Conservation (phyloP, 2,888 invertebrate genomes). For the Eledone cirrhosa region DNA sequence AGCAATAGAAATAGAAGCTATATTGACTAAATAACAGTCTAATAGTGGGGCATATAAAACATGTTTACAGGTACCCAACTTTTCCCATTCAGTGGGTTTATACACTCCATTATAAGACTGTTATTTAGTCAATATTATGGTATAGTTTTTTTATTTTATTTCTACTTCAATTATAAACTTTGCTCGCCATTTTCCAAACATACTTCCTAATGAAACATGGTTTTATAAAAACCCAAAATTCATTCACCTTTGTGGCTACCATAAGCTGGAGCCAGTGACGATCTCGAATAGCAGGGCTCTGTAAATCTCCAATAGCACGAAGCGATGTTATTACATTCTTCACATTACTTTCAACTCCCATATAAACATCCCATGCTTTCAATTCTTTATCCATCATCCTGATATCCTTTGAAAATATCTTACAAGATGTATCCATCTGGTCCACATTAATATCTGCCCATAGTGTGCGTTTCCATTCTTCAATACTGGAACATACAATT, state of each 20-base stretch:
- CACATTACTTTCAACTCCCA: slow-evolving; percentile 86
- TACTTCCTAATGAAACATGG: too few relatives aligned
- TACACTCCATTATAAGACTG: too few relatives aligned
- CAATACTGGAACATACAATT: slow-evolving; percentile 89
- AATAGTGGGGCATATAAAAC: too few relatives aligned
- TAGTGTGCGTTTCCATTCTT: slow-evolving; percentile 96
- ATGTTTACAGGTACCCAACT: too few relatives aligned
- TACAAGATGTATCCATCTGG: slow-evolving; percentile 98
- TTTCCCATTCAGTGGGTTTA: too few relatives aligned
- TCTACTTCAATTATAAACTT: too few relatives aligned
- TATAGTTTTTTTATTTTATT: too few relatives aligned
- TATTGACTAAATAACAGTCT: too few relatives aligned
- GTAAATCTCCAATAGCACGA: slow-evolving; percentile 92
- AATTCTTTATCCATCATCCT: slow-evolving; percentile 89
- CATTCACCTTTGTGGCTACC: slow-evolving; percentile 84
- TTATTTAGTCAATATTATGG: too few relatives aligned
- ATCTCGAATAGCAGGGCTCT: slow-evolving; percentile 94
- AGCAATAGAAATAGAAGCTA: too few relatives aligned
- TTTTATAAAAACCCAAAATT: neutral
- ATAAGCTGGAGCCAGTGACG: slow-evolving; percentile 97
- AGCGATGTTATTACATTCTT: slow-evolving; percentile 96
- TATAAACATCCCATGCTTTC: slow-evolving; percentile 92
- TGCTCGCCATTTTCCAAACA: too few relatives aligned
- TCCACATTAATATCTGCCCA: slow-evolving; percentile 98
- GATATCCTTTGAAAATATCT: slow-evolving; percentile 87